phyloP scores from a whole-genome alignment of 1,140 invertebrate species.

The Lucilia sericata region DNA sequence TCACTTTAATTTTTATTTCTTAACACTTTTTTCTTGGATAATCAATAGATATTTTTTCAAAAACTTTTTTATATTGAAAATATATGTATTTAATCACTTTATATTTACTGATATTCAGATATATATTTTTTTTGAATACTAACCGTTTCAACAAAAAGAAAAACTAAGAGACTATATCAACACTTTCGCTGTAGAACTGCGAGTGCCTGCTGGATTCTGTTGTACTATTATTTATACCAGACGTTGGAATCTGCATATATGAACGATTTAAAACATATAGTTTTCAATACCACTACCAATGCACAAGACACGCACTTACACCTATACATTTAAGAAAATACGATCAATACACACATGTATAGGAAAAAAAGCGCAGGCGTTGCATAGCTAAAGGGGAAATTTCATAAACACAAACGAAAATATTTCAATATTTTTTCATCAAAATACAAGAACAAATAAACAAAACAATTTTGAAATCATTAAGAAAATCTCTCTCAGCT shows the following conservation, averaged over 20 bases:
- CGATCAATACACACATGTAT: neutral
- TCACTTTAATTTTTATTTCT: neutral
- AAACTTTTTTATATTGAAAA: neutral
- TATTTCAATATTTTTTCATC: slow-evolving; percentile 5
- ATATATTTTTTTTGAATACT: slow-evolving; percentile 50
- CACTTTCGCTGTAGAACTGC: slow-evolving; percentile 68
- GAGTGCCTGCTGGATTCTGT: slow-evolving; percentile 65
- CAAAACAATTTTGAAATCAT: neutral
- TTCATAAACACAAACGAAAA: neutral
- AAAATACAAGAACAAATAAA: neutral
- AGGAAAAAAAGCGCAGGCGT: slow-evolving; percentile 45
- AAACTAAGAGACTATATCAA: slow-evolving; percentile 60
- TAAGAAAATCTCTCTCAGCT: neutral
- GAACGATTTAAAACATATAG: slow-evolving; percentile 40
- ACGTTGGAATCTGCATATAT: slow-evolving; percentile 45
- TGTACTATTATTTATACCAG: slow-evolving; percentile 68
- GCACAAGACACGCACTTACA: neutral
- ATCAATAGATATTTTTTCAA: slow-evolving; percentile 1
- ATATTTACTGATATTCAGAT: neutral
- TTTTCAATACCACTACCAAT: slow-evolving; percentile 39
- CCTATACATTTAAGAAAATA: slow-evolving; percentile 7
- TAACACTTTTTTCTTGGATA: neutral
- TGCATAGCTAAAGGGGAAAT: slow-evolving; percentile 33
- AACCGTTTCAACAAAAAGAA: slow-evolving; percentile 60
- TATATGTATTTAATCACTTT: neutral